Evolutionary conservation across 2,888 invertebrate genomes (phyloP), one percentile per base, ranked within the genome.

Genomic region (Caenorhabditis sulstoni): DNA sequence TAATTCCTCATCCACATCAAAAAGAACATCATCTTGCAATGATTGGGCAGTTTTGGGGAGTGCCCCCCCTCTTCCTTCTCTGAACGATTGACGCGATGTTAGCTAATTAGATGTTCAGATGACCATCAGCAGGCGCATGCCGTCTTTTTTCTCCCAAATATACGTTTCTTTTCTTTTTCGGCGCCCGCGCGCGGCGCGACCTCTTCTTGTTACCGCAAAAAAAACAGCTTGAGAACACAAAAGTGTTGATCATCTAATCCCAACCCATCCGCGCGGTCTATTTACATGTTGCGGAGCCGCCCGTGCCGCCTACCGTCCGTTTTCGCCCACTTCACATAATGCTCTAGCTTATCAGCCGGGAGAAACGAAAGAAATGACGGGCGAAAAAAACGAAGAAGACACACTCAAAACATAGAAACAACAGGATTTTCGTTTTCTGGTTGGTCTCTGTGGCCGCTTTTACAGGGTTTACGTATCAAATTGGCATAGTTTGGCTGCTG

Each of bases 251-350:
- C 44, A 68, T 64, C 64, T 64, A 71, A 71, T 61, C 71, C 53
- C 22, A 29, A 29, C n/a, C 14, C 39, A 11, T 35, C 49, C 35
- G 55, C 62, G 59, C 68, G 45, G 67, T 55, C 29, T 29, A 44
- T 44, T 50, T 59, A 68, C 67, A 68, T 61, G 53, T 53, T 61
- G 59, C 68, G 59, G 68, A 47, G 29, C 29, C 29, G 29, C 29
- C 4, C 41, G 57, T 49, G 23, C 22, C 23, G 49, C 57, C 45
- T 23, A 29, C 37, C 55, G 39, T 41, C 20, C 12, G 39, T 22
- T 57, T 57, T 64, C 20, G 50, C 47, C 65, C 73, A 74, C 73
- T 74, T 74, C 65, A 74, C 64, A 58, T 74, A 62, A 58, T 58
- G 67, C 50, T 67, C 57, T 47, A 49, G 71, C 64, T 71, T 55